Evolutionary conservation across 1,140 invertebrate species (phyloP), one percentile per base, ranked within the genome.

Genomic region (Diabrotica virgifera): DNA sequence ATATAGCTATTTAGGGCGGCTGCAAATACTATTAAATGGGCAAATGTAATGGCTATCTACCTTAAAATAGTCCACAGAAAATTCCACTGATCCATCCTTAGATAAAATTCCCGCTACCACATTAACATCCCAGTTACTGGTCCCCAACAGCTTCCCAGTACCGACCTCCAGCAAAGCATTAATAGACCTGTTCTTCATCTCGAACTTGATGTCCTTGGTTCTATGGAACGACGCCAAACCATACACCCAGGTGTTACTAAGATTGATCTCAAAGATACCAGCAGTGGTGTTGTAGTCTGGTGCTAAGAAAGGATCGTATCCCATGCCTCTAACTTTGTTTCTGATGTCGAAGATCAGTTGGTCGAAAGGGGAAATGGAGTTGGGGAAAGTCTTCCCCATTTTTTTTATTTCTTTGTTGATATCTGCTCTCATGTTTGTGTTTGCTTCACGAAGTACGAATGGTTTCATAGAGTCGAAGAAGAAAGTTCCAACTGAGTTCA

Each of bases 401-500:
- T 87, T 82, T 64, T 78, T 79, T 63, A 83, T 81, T 64, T 83
- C 80, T 55, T 82, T 80, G 63, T 85, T 83, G 6, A 83, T 78
- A 68, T 84, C 81, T 5, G 79, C 81, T 63, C 82, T 80, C 5
- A 87, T 72, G 68, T 85, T 84, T 8, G 83, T 85, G 71, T 93
- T 91, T 0, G 90, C 88, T 78, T 93, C 86, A 66, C 85, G 85
- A 6, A 93, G 78, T 68, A 94, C 87, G 62, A 90, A 90, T 0
- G 92, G 92, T 74, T 94, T 94, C 63, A 94, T 90, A 9, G 88
- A 89, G 72, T 94, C 91, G 70, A 94, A 94, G 0, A 94, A 82
- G 55, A 92, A 86, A 11, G 85, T 85, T 0, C 90, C 91, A 0
- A 92, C 82, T 0, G 90, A 89, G 76, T 93, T 93, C 2, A 93